Conservation (phyloP, 2,888 invertebrate species). For the Sipha maydis region DNA sequence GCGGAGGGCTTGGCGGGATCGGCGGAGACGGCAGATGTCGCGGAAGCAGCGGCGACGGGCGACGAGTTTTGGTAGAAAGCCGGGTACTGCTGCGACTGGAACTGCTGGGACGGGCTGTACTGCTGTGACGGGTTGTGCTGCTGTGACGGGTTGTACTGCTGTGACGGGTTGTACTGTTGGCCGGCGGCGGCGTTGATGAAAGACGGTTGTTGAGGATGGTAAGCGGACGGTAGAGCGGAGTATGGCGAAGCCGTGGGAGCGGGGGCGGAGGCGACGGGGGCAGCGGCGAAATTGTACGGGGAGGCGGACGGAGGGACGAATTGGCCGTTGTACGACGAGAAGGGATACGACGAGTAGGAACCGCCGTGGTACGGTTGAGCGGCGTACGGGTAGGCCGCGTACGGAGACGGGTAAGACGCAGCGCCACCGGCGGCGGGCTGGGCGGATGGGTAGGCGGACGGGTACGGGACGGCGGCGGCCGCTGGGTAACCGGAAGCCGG, state of each 20-base stretch:
- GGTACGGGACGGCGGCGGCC: background rate
- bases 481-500: constrained; percentile 32
- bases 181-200: background rate
- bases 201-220: background rate
- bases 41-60: background rate
- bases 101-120: constrained; percentile 22
- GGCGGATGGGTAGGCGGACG: constrained; percentile 7
- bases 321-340: background rate
- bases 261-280: background rate
- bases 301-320: background rate
- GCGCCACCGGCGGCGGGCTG: background rate
- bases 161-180: constrained; percentile 15
- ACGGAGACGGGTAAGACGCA: background rate
- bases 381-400: background rate
- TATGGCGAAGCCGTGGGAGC: constrained; percentile 12
- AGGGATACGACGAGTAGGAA: constrained; percentile 13
- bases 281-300: background rate
- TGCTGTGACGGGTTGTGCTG: constrained; percentile 3
- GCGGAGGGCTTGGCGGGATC: background rate
- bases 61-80: constrained; percentile 4
- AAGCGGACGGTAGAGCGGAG: constrained; percentile 23
- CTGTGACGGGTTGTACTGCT: background rate
- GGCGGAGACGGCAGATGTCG: background rate
- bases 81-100: constrained; percentile 1
- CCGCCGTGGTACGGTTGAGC: constrained; percentile 19